Evolutionary conservation across 2,888 invertebrate species (phyloP), one percentile per base, ranked within the genome.

Genomic region (Campoplex capitator): DNA sequence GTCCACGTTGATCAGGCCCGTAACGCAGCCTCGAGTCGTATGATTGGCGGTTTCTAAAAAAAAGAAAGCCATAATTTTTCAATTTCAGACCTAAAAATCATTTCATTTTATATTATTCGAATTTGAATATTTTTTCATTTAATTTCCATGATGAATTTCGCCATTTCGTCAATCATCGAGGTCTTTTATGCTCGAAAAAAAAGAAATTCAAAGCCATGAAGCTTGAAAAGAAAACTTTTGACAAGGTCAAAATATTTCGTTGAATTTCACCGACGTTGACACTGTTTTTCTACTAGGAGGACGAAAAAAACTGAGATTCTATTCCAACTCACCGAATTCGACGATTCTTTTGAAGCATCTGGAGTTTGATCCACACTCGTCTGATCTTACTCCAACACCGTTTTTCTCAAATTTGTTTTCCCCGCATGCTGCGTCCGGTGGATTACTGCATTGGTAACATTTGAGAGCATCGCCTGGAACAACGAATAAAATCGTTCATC

Each of bases 401-500:
- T 51, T 77, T 54, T 51, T 68, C 16, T 77, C 38, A 23, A 77
- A 77, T 2, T 35, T 38, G 4, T 6, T 23, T 28, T 16, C 8
- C 2, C 23, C 51, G n/a, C 77, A 77, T 6, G n/a, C 51, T 38
- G 18, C 23, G 32, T 28, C 67, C 23, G 38, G n/a, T n/a, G 51
- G 45, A 23, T n/a, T 28, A 16, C 7, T n/a, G 23, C 77, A 77
- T 23, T 32, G 8, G 77, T 77, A 77, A 67, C 77, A 77, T 48
- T 32, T 65, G 13, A 77, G 65, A 28, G 76, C 48, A 18, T 77
- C 51, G 45, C 76, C 76, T 77, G 51, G 4, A 77, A 9, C 38
- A 65, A 48, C 38, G 6, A 76, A 75, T 32, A 62, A 58, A 18
- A 28, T n/a, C 45, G 62, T 32, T 62, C 6, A 7, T 32, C 16